phyloP scores from a whole-genome alignment of 2,888 invertebrate species.

The Timandra comae region DNA sequence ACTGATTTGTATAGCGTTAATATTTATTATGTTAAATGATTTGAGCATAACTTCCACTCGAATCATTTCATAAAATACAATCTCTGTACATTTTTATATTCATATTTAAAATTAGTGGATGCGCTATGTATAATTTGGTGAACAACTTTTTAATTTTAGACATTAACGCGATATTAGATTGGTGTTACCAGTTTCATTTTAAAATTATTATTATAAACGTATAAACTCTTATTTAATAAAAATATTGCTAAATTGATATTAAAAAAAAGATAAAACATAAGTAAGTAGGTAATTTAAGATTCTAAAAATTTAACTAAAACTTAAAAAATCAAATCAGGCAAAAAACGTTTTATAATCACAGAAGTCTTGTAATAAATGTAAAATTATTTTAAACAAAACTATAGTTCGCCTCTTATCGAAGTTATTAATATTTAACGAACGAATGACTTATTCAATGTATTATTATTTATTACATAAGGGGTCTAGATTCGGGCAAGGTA shows the following conservation, averaged over 20 bases:
- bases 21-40: slow-evolving; percentile 30
- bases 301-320: slow-evolving; percentile 33
- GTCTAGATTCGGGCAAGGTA: slow-evolving; percentile 42
- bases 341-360: slow-evolving; percentile 38
- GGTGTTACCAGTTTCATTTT: not conserved
- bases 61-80: slow-evolving; percentile 29
- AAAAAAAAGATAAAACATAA: not conserved
- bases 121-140: not conserved
- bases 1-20: slow-evolving; percentile 31
- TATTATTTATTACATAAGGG: slow-evolving; percentile 15
- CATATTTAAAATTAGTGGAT: slow-evolving; percentile 4
- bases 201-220: not conserved
- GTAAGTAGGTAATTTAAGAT: slow-evolving; percentile 16
- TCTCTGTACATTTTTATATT: slow-evolving; percentile 41
- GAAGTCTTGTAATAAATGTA: slow-evolving; percentile 40
- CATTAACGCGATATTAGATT: not conserved
- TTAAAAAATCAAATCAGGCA: slow-evolving; percentile 39
- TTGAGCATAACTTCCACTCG: slow-evolving; percentile 50
- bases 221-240: not conserved
- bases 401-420: slow-evolving; percentile 22
- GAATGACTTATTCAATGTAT: slow-evolving; percentile 40
- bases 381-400: slow-evolving; percentile 24
- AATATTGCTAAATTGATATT: not conserved
- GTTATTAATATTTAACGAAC: slow-evolving; percentile 28
- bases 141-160: not conserved